Percentiles rank a stretch among this genome's conserved stretches.
phyloP scores from a whole-genome alignment of 2,888 invertebrate genomes.

The Drosophila testacea region DNA sequence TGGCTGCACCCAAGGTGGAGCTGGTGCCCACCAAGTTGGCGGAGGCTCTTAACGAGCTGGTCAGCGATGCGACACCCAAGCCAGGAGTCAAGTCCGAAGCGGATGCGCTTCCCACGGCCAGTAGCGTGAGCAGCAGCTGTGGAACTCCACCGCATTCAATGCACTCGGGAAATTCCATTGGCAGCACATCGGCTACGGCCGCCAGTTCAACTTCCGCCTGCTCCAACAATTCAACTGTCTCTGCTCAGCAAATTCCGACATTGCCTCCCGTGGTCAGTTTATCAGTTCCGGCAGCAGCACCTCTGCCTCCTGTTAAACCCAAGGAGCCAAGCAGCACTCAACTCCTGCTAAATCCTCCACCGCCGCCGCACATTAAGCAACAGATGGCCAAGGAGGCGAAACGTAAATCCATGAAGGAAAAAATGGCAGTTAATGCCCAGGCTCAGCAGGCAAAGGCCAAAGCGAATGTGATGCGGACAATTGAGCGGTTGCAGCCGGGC shows the following conservation, averaged over 20 bases:
- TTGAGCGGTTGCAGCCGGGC: constrained; percentile 93
- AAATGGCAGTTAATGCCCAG: constrained; percentile 82
- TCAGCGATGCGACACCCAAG: constrained; percentile 67
- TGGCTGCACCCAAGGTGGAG: constrained; percentile 84
- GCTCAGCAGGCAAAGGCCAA: constrained; percentile 86
- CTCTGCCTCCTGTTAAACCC: constrained; percentile 68
- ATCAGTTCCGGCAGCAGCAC: constrained; percentile 15
- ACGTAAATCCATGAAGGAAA: constrained; percentile 84
- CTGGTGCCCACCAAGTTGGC: constrained; percentile 85
- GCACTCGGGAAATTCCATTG: constrained; percentile 82
- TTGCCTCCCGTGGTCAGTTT: constrained; percentile 46
- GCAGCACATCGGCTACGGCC: constrained; percentile 83
- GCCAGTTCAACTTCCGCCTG: constrained; percentile 70
- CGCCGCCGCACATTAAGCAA: constrained; percentile 84
- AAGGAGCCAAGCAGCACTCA: constrained; percentile 84
- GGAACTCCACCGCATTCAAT: constrained; percentile 84
- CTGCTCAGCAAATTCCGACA: constrained; percentile 54
- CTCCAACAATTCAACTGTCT: constrained; percentile 71
- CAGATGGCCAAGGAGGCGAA: constrained; percentile 85
- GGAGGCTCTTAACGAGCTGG: constrained; percentile 86
- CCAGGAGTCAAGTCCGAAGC: constrained; percentile 53
- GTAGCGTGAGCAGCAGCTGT: constrained; percentile 82
- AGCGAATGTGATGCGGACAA: constrained; percentile 91
- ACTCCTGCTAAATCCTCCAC: constrained; percentile 83
- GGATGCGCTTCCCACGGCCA: constrained; percentile 61